Base-by-base conservation (phyloP, 2,888 invertebrate genomes). In the Diarsia brunnea region DNA sequence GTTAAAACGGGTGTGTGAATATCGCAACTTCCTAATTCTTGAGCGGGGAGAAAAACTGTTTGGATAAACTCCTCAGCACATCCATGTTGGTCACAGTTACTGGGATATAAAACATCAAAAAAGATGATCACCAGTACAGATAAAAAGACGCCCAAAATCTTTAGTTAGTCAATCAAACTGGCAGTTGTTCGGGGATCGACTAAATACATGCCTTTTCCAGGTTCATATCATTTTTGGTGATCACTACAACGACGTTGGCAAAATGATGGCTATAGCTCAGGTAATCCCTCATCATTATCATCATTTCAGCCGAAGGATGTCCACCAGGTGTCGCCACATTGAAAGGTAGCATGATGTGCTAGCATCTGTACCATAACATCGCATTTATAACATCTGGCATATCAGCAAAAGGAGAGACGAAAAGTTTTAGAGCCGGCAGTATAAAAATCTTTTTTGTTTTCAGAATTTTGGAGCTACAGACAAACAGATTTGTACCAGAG, bases 401-500 rank as follows among this genome's bases (percentile, higher is more conserved):
- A 21, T 21, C 21, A 51, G 5, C 53, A 10, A 60, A 60, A 60
- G 11, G 31, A 31, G 19, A 60, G 53, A 53, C 12, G n/a, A 38
- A 12, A n/a, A 53, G n/a, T 12, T n/a, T 0, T 24, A 14, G 24
- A 55, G 53, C 53, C 12, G 12, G 12, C 53, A 53, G 38, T 4
- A 14, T 16, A 55, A 55, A 14, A 24, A 55, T 16, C 0, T 2
- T n/a, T 69, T 27, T 45, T 4, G 69, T 14, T 70, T 82, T 1
- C 84, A 95, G 95, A 82, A 92, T 76, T 90, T 89, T 47, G 95
- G 95, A 0, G 88, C 79, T 0, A 95, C 95, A 0, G 94, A 95
- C 74, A 82, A 82, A 0, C 88, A 92, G 47, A 95, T 97, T 0
- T 97, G 97, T 10, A 88, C 89, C 79, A 96, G 96, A 1, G 95